These are phyloP conservation scores for Poecilus cupreus DNA, from an alignment of 2,888 invertebrate genomes.

Conservation along the genomic window DNA sequence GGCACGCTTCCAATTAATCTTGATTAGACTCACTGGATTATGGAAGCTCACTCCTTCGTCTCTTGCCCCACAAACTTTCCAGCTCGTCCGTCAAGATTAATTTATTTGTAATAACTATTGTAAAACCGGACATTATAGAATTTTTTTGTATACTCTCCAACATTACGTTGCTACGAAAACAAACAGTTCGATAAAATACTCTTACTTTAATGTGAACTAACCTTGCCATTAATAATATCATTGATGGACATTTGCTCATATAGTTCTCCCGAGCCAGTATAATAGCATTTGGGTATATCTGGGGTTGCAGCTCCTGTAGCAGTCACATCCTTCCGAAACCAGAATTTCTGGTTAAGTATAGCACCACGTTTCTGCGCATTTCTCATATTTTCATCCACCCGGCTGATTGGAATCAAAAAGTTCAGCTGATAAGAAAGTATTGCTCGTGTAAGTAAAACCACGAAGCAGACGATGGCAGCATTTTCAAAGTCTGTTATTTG, in stretches of 20 bases:
- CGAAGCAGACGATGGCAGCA: slow-evolving; percentile 98
- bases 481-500: slow-evolving; percentile 99
- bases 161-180: too few species aligned
- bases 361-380: slow-evolving; percentile 95
- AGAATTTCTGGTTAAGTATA: slow-evolving; percentile 88
- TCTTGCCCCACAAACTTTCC: too few species aligned
- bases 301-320: slow-evolving; percentile 60
- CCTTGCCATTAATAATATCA: slow-evolving; percentile 98
- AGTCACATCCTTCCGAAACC: slow-evolving; percentile 91
- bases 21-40: too few species aligned
- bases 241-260: slow-evolving; percentile 91
- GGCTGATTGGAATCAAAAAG: slow-evolving; percentile 97
- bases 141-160: too few species aligned
- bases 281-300: slow-evolving; percentile 69
- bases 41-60: too few species aligned
- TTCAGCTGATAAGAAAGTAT: slow-evolving; percentile 97
- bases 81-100: too few species aligned
- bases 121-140: too few species aligned
- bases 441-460: slow-evolving; percentile 96
- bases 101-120: too few species aligned
- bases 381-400: slow-evolving; percentile 98
- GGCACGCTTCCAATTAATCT: too few species aligned
- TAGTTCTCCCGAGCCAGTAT: slow-evolving; percentile 71
- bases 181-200: too few species aligned
- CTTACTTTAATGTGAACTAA: too few species aligned